These are phyloP conservation scores for Cyrtorhinus lividipennis DNA, from an alignment of 1,140 invertebrate species.

Conservation along the genomic window DNA sequence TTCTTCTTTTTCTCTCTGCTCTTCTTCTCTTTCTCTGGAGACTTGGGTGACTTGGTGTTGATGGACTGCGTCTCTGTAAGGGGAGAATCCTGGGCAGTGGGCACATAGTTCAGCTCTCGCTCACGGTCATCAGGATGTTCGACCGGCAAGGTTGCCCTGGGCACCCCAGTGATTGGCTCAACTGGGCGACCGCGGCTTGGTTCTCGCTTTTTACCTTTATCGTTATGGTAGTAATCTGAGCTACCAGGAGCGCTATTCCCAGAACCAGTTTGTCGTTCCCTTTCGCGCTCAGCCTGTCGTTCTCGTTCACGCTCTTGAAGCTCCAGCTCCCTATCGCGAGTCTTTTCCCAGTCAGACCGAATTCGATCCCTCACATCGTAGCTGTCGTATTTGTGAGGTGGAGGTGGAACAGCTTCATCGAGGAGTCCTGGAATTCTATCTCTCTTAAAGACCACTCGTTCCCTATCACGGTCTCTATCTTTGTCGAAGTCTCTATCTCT, in stretches of 20 bases:
- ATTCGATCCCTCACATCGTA: not conserved
- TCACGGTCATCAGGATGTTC: constrained; percentile 23
- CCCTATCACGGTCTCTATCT: constrained; percentile 19
- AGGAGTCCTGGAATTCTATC: not conserved
- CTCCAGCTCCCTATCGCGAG: constrained; percentile 23
- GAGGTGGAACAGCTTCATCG: not conserved
- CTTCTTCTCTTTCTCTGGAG: constrained; percentile 32
- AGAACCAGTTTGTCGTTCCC: not conserved
- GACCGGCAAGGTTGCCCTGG: constrained; percentile 25
- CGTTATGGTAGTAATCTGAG: constrained; percentile 7
- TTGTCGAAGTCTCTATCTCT: constrained; percentile 19
- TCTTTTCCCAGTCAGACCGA: constrained; percentile 21
- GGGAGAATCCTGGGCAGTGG: not conserved
- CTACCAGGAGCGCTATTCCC: not conserved
- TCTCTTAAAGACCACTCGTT: constrained; percentile 1
- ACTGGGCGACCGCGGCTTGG: constrained; percentile 28
- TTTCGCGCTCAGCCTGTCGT: not conserved
- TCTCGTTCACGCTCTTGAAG: constrained; percentile 22
- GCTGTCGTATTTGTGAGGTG: not conserved
- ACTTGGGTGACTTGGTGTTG: constrained; percentile 5
- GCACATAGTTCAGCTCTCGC: constrained; percentile 7
- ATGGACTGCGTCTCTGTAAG: constrained; percentile 11
- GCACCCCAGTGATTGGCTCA: constrained; percentile 17
- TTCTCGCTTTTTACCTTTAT: constrained; percentile 26
- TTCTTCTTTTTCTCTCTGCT: constrained; percentile 34